These are phyloP conservation scores for Ginglymostoma cirratum DNA, from an alignment of 2,113 vertebrate genomes.

Conservation along the genomic window DNA sequence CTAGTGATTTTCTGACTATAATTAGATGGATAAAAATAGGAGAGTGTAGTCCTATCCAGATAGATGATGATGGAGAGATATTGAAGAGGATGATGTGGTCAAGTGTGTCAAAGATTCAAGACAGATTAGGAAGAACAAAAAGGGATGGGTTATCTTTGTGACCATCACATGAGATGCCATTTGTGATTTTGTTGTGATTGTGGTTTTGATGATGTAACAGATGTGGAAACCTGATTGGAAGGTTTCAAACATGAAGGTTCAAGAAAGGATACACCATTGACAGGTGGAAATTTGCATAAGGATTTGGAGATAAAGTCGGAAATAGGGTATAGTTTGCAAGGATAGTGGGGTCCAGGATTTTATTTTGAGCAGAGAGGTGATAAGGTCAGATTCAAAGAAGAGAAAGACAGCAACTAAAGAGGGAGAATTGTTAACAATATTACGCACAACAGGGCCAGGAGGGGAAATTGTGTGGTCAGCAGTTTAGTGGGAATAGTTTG, in stretches of 20 bases:
- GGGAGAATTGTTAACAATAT: not conserved
- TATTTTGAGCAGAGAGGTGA: not conserved
- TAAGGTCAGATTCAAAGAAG: not conserved
- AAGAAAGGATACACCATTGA: too few relatives aligned
- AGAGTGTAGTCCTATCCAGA: not conserved
- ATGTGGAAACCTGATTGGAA: not conserved
- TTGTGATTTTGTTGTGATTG: not conserved
- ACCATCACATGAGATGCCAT: not conserved
- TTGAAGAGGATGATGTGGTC: not conserved
- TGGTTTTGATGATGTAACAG: not conserved
- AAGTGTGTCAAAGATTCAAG: not conserved
- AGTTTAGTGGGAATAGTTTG: not conserved
- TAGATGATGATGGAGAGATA: not conserved
- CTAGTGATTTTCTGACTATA: not conserved
- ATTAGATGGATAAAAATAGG: not conserved
- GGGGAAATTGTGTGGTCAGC: not conserved
- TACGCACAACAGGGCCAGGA: not conserved
- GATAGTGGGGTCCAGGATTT: not conserved
- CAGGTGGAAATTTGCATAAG: not conserved
- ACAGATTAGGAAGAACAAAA: not conserved
- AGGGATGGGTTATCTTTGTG: not conserved
- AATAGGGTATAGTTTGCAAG: not conserved
- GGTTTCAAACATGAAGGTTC: too few relatives aligned
- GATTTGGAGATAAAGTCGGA: not conserved
- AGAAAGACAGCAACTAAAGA: not conserved